These are phyloP conservation scores for Cuculus canorus DNA, from an alignment of 2,797 vertebrate genomes.

Conservation along the genomic window DNA sequence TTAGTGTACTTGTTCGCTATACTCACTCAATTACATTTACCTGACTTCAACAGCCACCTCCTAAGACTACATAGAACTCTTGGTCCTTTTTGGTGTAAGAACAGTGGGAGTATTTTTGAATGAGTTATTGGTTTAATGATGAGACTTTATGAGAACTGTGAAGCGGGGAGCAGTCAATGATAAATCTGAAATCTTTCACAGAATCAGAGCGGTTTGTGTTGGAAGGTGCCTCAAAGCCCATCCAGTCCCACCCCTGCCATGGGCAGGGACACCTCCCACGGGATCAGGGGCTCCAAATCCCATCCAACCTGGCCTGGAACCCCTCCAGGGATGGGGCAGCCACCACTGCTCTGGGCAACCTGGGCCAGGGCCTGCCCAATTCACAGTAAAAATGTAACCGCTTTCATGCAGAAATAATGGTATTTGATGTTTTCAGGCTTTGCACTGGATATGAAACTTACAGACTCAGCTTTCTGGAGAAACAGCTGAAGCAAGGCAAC, in stretches of 20 bases:
- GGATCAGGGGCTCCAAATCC: too few relatives aligned
- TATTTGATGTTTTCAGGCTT: not conserved
- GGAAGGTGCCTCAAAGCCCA: too few relatives aligned
- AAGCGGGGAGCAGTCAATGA: not conserved
- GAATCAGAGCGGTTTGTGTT: too few relatives aligned
- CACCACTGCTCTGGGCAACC: too few relatives aligned
- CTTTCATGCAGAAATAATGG: not conserved
- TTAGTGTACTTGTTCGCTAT: not conserved
- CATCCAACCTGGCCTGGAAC: too few relatives aligned
- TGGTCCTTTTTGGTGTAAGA: not conserved
- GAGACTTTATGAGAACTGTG: not conserved
- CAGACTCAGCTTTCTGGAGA: not conserved
- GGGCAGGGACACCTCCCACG: too few relatives aligned
- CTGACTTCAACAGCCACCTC: not conserved
- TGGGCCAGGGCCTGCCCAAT: too few relatives aligned
- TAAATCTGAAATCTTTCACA: not conserved
- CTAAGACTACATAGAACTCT: not conserved
- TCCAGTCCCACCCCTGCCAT: too few relatives aligned
- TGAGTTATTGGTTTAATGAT: rapidly evolving
- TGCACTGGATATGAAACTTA: not conserved
- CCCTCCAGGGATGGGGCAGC: too few relatives aligned
- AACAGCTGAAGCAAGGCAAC: rapidly evolving
- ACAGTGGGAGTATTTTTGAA: not conserved
- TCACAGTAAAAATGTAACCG: not conserved
- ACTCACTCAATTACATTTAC: not conserved